phyloP scores from a whole-genome alignment of 1,140 invertebrate genomes.

The Drosophila tristis region DNA sequence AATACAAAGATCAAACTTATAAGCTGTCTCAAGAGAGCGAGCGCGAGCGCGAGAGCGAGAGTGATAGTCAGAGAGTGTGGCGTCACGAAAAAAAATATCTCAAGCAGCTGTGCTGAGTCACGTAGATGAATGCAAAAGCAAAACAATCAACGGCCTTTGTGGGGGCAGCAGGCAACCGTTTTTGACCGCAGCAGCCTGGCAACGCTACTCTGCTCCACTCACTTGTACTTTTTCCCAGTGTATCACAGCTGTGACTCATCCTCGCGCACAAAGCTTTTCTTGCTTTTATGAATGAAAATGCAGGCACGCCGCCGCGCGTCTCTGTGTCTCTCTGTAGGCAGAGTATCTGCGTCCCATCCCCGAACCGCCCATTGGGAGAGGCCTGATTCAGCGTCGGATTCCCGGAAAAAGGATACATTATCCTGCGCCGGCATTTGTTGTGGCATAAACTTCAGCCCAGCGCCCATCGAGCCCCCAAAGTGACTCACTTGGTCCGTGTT shows the following conservation, averaged over 20 bases:
- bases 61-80: constrained; percentile 1
- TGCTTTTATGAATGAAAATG: constrained; percentile 74
- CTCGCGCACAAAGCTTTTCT: constrained; percentile 56
- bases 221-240: constrained; percentile 56
- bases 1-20: constrained; percentile 40
- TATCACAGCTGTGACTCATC: constrained; percentile 42
- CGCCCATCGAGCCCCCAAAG: constrained; percentile 19
- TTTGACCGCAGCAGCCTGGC: not conserved
- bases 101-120: constrained; percentile 57
- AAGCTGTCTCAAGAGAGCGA: constrained; percentile 32
- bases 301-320: not conserved
- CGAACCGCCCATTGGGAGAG: constrained; percentile 1
- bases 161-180: too few species aligned
- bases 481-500: constrained; percentile 57
- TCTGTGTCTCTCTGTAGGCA: too few species aligned
- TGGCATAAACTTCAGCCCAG: constrained; percentile 51
- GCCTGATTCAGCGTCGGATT: constrained; percentile 70
- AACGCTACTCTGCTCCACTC: not conserved
- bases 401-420: constrained; percentile 76
- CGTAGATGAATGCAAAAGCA: constrained; percentile 30
- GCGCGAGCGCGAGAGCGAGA: not conserved
- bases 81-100: constrained; percentile 16
- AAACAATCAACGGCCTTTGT: constrained; percentile 23
- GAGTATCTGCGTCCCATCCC: constrained; percentile 1
- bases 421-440: constrained; percentile 78